phyloP scores from a whole-genome alignment of 2,113 vertebrate genomes.

The Rhea pennata region DNA sequence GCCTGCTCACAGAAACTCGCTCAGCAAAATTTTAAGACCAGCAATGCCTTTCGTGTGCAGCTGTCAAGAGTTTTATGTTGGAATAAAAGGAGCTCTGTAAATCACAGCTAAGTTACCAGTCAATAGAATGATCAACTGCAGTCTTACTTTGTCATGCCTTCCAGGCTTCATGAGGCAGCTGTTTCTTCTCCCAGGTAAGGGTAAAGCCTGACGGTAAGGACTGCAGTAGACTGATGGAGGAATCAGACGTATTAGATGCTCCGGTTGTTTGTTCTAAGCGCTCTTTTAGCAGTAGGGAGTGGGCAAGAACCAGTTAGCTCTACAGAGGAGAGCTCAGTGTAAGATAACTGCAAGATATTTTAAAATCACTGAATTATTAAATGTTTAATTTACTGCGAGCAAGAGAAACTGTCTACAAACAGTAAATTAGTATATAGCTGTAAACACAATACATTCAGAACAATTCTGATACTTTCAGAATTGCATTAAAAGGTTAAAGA shows the following conservation, averaged over 20 bases:
- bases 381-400: conserved; percentile 56
- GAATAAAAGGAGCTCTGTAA: background rate
- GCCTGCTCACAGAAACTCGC: no score
- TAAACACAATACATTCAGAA: conserved; percentile 56
- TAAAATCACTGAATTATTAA: conserved; percentile 39
- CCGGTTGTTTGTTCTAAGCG: no score
- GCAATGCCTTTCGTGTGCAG: background rate
- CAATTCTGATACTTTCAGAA: conserved; percentile 32
- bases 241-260: no score
- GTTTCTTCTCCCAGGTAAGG: background rate
- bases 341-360: background rate
- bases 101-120: background rate
- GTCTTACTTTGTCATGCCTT: background rate
- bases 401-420: conserved; percentile 63
- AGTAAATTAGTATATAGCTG: conserved; percentile 49
- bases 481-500: conserved; percentile 57
- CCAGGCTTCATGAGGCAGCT: background rate
- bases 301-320: background rate
- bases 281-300: background rate
- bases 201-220: no score
- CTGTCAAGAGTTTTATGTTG: background rate
- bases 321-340: background rate
- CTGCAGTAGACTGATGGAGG: no score
- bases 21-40: background rate
- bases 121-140: background rate